Evolutionary conservation across 2,797 vertebrate genomes (phyloP), one percentile per base, ranked within the genome.

Genomic region (Phoxinus dragarum): DNA sequence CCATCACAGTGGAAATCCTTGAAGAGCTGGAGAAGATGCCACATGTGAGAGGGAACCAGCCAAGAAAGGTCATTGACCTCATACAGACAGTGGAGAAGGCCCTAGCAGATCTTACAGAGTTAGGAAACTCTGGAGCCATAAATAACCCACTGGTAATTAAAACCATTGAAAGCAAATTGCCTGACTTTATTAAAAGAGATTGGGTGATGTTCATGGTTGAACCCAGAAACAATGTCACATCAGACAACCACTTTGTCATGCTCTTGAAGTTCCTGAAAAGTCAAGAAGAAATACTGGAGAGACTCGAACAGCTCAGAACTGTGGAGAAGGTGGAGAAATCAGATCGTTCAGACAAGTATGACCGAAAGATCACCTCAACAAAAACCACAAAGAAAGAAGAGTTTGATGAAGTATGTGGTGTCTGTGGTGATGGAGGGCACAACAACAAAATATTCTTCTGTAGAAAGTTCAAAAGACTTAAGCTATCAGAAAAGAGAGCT

Each of bases 111-210:
- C n/a, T n/a, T n/a, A n/a, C n/a, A n/a, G n/a, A n/a, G n/a, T n/a
- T n/a, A n/a, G n/a, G n/a, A n/a, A n/a, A n/a, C n/a, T n/a, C n/a
- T n/a, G n/a, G n/a, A n/a, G n/a, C n/a, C n/a, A n/a, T 59, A n/a
- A n/a, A 59, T 3, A 59, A n/a, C 56, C 56, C 56, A 11, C 23
- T 59, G 56, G 56, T 59, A 66, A 66, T 66, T 34, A 66, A 66
- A 66, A 23, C 52, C 31, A 56, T 54, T 21, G 42, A 77, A 77
- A 49, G 44, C 27, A 77, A 77, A 49, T 54, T 77, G 47, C 75
- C 74, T 77, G 75, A 77, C 11, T 52, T 54, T 19, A 36, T 77
- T 52, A 59, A 77, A 77, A 77, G 47, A 36, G 75, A 77, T 16
- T 77, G 75, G 49, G 4, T 77, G n/a, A 77, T 27, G 42, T 77